phyloP scores from a whole-genome alignment of 2,888 invertebrate genomes.

The Myathropa florea region DNA sequence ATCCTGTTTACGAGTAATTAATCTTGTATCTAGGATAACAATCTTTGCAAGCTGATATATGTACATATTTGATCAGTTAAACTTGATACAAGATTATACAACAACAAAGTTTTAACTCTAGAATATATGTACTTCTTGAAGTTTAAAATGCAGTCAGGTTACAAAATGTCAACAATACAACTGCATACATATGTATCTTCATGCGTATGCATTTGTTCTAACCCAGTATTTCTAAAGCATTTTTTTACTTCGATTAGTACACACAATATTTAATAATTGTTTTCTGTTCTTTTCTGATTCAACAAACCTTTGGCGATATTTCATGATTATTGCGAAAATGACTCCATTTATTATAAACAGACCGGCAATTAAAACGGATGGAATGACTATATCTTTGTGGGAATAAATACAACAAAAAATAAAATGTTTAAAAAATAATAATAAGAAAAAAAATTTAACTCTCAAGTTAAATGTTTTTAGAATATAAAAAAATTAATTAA shows the following conservation, averaged over 20 bases:
- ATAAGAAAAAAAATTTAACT: not conserved
- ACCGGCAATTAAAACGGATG: slow-evolving; percentile 86
- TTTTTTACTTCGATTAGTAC: slow-evolving; percentile 11
- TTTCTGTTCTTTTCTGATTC: not conserved
- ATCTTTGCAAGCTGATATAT: not conserved
- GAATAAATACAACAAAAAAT: slow-evolving; percentile 80
- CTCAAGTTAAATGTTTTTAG: slow-evolving; percentile 22
- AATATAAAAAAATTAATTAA: slow-evolving; percentile 21
- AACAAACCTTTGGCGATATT: slow-evolving; percentile 74
- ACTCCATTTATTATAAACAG: slow-evolving; percentile 88
- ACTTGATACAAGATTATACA: not conserved
- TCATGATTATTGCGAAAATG: slow-evolving; percentile 87
- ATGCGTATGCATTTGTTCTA: not conserved
- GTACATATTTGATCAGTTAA: not conserved
- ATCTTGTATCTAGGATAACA: slow-evolving; percentile 15
- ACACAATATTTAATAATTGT: not conserved
- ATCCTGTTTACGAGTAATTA: not conserved
- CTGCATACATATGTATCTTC: not conserved
- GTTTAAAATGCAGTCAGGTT: not conserved
- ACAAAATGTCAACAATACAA: not conserved
- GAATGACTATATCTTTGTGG: slow-evolving; percentile 85
- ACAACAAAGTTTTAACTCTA: not conserved
- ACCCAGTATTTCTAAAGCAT: not conserved
- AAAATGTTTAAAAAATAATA: slow-evolving; percentile 8
- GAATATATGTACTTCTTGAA: not conserved